Base-by-base conservation (phyloP, 2,113 vertebrate species). In the Channa argus region DNA sequence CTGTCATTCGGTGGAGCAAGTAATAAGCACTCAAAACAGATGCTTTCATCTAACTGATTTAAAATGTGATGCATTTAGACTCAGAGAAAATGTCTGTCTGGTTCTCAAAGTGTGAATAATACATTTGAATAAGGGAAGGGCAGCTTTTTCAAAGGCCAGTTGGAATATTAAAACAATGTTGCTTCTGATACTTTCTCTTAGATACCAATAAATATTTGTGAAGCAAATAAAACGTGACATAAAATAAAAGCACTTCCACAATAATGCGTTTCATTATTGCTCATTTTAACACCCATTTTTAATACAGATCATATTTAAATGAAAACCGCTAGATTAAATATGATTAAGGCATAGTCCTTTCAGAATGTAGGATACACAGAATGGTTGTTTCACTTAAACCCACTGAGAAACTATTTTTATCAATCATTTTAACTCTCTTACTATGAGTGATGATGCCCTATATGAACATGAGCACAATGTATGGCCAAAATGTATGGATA, bases 11-110 rank as follows among this genome's bases (percentile, higher is more conserved):
- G 83, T 70, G 83, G 78, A 89, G 88, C 79, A 84, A 90, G 90
- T 76, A 85, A 88, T 88, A 91, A 88, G 80, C 85, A 86, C 84
- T 89, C 83, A 79, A 86, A 92, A 89, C 87, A 88, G 89, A 92
- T 88, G 87, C 84, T 91, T 91, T 92, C 87, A 88, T 91, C 87
- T 63, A 84, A 82, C 84, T 77, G 84, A 91, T 92, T 89, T 87
- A 83, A 87, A 92, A 89, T 88, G 69, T 62, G 79, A 82, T 39
- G 67, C 79, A 78, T 90, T 90, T 71, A 77, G 65, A 80, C 71
- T 82, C 74, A 68, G 62, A 73, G 77, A 87, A 82, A 84, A 90
- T 75, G 73, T 73, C 79, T 80, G 60, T 59, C 76, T 69, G 74
- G 15, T 62, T 56, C 53, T 55, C 59, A 38, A 74, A 77, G 63